phyloP scores from a whole-genome alignment of 2,797 vertebrate species.

The Melanotaenia maccullochi region DNA sequence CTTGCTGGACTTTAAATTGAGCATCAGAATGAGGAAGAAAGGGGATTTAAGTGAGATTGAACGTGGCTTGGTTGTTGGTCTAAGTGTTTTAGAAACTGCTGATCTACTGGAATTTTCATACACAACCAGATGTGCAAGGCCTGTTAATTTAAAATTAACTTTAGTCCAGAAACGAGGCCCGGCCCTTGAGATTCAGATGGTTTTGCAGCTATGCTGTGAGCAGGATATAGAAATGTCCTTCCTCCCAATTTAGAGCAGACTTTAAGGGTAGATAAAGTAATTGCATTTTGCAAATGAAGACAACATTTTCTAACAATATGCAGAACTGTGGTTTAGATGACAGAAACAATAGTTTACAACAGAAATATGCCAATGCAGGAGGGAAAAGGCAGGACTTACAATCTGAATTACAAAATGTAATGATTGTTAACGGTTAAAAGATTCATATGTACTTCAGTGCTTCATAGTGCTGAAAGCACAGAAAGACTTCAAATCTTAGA shows the following conservation, averaged over 20 bases:
- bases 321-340: not conserved
- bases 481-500: not conserved
- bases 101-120: too few relatives aligned
- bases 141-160: not conserved
- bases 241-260: not conserved
- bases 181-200: not conserved
- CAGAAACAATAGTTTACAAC: not conserved
- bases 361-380: not conserved
- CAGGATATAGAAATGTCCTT: not conserved
- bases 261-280: not conserved
- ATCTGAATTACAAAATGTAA: not conserved
- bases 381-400: not conserved
- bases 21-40: too few relatives aligned
- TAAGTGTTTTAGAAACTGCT: too few relatives aligned
- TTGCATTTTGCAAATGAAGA: not conserved
- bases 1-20: too few relatives aligned
- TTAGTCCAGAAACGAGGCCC: not conserved
- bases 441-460: not conserved
- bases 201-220: not conserved
- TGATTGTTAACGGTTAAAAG: not conserved
- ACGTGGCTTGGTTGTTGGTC: too few relatives aligned
- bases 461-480: too few relatives aligned
- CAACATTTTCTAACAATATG: not conserved
- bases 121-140: not conserved
- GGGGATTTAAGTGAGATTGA: too few relatives aligned